Base-by-base conservation (phyloP, 2,113 vertebrate species). In the Odocoileus hemionus region DNA sequence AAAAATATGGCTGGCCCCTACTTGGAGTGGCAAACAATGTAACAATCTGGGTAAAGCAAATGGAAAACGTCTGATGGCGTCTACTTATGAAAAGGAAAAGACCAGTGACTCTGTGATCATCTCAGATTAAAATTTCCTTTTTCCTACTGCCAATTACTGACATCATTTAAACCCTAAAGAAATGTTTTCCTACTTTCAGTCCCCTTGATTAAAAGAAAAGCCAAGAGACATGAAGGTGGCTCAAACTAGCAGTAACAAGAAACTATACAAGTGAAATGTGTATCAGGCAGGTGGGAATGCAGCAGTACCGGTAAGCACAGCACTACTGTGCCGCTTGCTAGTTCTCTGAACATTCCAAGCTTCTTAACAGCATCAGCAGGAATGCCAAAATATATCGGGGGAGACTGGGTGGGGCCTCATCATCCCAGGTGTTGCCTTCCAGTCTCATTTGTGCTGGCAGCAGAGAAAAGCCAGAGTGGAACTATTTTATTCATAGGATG, bases 201-300 rank as follows among this genome's bases (percentile, higher is more conserved):
- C 86, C 54, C 85, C 91, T 82, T 96, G 97, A 97, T 98, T 91
- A 94, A 95, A 97, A 96, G 96, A 94, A 95, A 91, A 94, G 76
- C 92, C 94, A 94, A 86, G 93, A 98, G 97, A 97, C 94, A 70
- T 6, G 86, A 97, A 94, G 82, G 88, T 91, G 95, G 95, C 86
- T 83, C 91, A 88, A 89, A 97, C 96, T 95, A 92, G 97, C 96
- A 98, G 74, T 25, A 94, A 98, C 97, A 97, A 96, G 97, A 96
- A 96, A 92, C 60, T 90, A 88, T n/a, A 85, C 84, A 80, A 64
- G 17, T 19, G 94, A 87, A 36, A 2, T 19, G 86, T 84, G 79
- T 10, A 17, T 79, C 95, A 88, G 97, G 95, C 96, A 98, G 97
- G 96, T 96, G 95, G 96, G 96, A 89, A 97, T 89, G 95, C 0